Conservation (phyloP, 2,888 invertebrate species). For the Oxytorus armatus region DNA sequence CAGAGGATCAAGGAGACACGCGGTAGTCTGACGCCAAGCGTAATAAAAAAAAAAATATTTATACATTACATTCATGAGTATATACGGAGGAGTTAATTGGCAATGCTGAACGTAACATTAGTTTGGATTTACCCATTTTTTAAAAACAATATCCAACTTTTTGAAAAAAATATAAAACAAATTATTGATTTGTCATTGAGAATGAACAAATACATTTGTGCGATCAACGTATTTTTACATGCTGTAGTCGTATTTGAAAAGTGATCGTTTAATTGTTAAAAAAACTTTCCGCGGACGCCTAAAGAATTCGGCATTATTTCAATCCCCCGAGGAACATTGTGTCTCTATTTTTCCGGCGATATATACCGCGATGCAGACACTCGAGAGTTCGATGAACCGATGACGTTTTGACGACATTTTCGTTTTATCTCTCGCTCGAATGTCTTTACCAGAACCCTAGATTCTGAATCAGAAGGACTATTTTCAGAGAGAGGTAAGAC, state of each 20-base stretch:
- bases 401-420: slow-evolving; percentile 60
- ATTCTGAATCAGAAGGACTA: slow-evolving; percentile 66
- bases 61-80: neutral
- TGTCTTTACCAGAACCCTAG: slow-evolving; percentile 32
- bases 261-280: neutral
- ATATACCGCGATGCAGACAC: slow-evolving; percentile 25
- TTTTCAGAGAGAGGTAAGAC: slow-evolving; percentile 55
- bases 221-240: neutral
- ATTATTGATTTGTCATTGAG: neutral
- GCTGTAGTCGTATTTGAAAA: neutral
- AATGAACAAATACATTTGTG: neutral
- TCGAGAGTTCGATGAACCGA: slow-evolving; percentile 61
- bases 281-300: slow-evolving; percentile 1
- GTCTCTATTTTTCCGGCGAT: slow-evolving; percentile 3
- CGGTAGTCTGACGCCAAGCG: slow-evolving; percentile 3
- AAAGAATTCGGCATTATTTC: slow-evolving; percentile 25
- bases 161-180: too few species aligned
- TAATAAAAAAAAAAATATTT: slow-evolving; percentile 12
- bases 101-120: neutral
- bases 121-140: neutral
- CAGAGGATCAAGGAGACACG: slow-evolving; percentile 28
- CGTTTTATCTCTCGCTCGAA: slow-evolving; percentile 49
- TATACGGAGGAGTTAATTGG: neutral
- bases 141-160: too few species aligned
- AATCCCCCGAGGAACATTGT: slow-evolving; percentile 27